Evolutionary conservation across 53 echinoderm and acorn worm species (phyloP), one percentile per base, ranked within the genome.

Genomic region (Stichopus horrens): DNA sequence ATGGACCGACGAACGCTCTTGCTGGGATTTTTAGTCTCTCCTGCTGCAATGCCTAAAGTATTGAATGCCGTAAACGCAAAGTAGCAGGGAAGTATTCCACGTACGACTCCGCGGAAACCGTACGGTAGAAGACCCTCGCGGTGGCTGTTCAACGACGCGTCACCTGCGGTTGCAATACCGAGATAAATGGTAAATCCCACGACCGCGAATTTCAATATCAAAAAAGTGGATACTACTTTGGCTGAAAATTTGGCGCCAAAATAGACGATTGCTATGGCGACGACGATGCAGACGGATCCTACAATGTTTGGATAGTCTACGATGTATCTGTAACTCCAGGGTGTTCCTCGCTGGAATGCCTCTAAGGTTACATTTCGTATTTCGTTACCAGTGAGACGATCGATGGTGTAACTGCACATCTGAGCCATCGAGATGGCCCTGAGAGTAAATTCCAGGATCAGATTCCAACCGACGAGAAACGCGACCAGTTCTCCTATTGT

Each of bases 391-490:
- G 65, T 23, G 4, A 85, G 85, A 52, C 22, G 52, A 52, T 85
- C 85, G 5, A 85, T 4, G 21, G 85, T 85, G 21, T 63, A 63
- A 52, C 85, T 85, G 52, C 95, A 93, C 84, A 93, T 91, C 86
- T 95, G 93, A 20, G 93, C 95, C 63, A 95, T 93, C 21, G 91
- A 89, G 11, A 92, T 92, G 58, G 91, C 95, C 14, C 91, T 88
- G 65, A 95, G 91, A 74, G 93, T 76, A 86, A 93, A 93, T 81
- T 95, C 95, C 91, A 95, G 84, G 14, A 95, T 90, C 85, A 95
- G 93, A 84, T 91, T 95, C 95, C 95, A 95, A 22, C 95, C 95
- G 53, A 93, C 93, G 23, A 93, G 89, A 86, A 95, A 95, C 16
- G 93, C 95, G 19, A 92, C 76, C 56, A 95, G 89, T 74, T 95